Evolutionary conservation across 2,888 invertebrate genomes (phyloP), one percentile per base, ranked within the genome.

Genomic region (Patella pellucida): DNA sequence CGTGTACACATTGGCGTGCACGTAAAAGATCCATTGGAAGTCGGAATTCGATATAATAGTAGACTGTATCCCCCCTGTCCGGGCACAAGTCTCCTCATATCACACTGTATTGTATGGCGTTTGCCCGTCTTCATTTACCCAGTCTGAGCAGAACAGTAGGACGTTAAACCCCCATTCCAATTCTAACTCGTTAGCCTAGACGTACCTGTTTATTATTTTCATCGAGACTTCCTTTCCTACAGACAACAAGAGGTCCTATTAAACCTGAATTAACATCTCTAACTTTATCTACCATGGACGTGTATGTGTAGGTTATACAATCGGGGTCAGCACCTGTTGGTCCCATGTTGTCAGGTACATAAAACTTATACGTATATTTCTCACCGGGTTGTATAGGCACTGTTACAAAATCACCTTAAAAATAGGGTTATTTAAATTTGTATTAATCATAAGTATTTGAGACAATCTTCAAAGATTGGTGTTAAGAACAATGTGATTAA

Each of bases 241-340:
- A 85, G 23, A 85, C 79, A 12, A 85, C 75, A 19, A 85, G 72
- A 12, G 84, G 82, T 9, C 84, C 85, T 2, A 84, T 76, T 3
- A 85, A 72, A 7, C 85, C 85, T 7, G 84, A 80, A 75, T 83
- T 81, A 11, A 81, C 77, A 75, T 85, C 85, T 70, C 77, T 81
- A 19, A 81, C 78, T 41, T 80, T 70, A 68, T 85, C 84, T 15
- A 83, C 82, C 19, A 81, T 81, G 27, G 85, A 85, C 54, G 82
- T 81, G 74, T 85, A 85, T 67, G 82, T 80, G 76, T 80, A 82
- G 1, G 81, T 81, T 0, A 80, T 72, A 73, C 85, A 85, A 31
- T 83, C 81, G 2, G 81, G 80, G 41, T 83, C 84, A 23, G 75
- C 75, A 16, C 76, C 71, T 1, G 79, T 79, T 4, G 82, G 82